phyloP scores from a whole-genome alignment of 2,113 vertebrate species.

The Axis porcinus region DNA sequence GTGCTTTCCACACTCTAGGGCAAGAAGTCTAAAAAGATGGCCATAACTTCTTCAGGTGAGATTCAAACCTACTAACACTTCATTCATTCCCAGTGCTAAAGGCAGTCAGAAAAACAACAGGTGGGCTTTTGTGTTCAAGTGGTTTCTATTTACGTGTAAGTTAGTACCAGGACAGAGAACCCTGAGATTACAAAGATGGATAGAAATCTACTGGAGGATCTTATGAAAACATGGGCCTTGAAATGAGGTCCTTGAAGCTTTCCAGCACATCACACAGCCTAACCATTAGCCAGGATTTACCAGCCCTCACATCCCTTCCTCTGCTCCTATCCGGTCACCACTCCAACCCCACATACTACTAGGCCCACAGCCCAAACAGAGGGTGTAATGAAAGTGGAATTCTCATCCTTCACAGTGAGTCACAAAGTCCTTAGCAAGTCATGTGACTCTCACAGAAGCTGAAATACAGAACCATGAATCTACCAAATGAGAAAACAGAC shows the following conservation, averaged over 20 bases:
- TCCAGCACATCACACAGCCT: not conserved
- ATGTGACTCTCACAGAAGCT: not conserved
- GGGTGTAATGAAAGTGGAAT: not conserved
- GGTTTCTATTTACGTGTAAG: not conserved
- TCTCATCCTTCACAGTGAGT: not conserved
- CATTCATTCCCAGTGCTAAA: not conserved
- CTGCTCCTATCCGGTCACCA: not conserved
- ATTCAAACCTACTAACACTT: not conserved
- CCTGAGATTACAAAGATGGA: constrained; percentile 27
- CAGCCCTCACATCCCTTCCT: not conserved
- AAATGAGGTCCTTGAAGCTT: not conserved
- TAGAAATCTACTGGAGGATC: not conserved
- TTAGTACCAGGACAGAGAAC: constrained; percentile 9
- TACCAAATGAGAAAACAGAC: not conserved
- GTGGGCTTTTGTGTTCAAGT: not conserved
- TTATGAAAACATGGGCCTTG: constrained; percentile 13
- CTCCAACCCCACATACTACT: not conserved
- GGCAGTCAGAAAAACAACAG: not conserved
- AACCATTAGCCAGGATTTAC: not conserved
- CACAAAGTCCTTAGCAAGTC: not conserved
- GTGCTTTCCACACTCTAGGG: not conserved
- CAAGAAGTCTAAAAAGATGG: not conserved
- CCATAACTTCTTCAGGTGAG: not conserved
- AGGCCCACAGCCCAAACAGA: not conserved
- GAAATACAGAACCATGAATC: not conserved